phyloP scores from a whole-genome alignment of 2,113 vertebrate species.

The Arizona elegans region DNA sequence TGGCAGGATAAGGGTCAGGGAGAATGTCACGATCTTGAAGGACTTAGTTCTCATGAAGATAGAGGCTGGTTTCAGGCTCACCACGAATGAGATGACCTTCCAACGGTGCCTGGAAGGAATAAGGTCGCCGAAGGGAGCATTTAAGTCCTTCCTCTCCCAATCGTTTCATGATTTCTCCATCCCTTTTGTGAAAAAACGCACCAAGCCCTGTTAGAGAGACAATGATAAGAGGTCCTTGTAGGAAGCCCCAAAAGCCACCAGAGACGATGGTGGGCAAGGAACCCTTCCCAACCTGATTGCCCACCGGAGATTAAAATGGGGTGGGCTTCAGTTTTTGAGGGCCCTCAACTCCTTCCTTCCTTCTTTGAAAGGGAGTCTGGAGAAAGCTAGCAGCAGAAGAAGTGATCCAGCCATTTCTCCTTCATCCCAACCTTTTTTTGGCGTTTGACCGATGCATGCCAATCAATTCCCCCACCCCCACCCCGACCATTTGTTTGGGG shows the following conservation, averaged over 20 bases:
- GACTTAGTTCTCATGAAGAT: background rate
- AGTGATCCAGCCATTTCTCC: constrained; percentile 5
- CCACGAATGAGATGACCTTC: background rate
- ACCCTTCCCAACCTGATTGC: background rate
- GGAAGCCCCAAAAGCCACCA: background rate
- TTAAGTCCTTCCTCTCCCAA: background rate
- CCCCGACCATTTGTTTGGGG: background rate
- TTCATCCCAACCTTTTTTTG: background rate
- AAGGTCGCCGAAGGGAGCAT: background rate
- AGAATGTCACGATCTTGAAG: background rate
- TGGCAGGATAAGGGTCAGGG: background rate
- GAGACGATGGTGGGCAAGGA: background rate
- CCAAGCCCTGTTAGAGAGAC: background rate
- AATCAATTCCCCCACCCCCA: too few relatives aligned
- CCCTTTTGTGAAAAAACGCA: background rate
- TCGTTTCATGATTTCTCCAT: background rate
- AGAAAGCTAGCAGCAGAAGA: constrained; percentile 48
- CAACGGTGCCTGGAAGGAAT: background rate
- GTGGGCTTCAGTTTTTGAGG: background rate
- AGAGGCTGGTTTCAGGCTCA: background rate
- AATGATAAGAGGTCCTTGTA: background rate
- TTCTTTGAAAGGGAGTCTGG: constrained; percentile 49
- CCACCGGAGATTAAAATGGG: background rate
- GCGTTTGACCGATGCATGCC: background rate
- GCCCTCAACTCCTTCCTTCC: constrained; percentile 8